phyloP scores from a whole-genome alignment of 1,140 invertebrate species.

The Drosophila malerkotliana region DNA sequence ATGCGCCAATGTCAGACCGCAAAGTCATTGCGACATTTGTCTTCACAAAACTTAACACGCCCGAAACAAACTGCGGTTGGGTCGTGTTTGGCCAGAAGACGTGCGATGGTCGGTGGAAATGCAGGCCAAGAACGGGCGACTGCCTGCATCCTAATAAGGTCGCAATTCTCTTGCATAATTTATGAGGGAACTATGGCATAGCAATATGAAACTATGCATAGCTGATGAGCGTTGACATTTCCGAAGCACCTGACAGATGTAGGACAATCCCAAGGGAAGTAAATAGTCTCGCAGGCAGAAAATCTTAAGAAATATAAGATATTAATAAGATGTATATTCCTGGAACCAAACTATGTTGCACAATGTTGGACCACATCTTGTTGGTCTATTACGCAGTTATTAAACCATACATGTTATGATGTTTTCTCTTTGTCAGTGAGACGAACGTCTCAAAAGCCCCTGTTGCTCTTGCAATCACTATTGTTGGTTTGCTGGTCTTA shows the following conservation, averaged over 20 bases:
- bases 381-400: not conserved
- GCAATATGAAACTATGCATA: slow-evolving; percentile 51
- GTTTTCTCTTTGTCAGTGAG: not conserved
- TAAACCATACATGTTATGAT: not conserved
- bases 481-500: slow-evolving; percentile 45
- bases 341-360: not conserved
- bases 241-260: slow-evolving; percentile 26
- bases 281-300: not conserved
- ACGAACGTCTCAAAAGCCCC: slow-evolving; percentile 34
- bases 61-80: slow-evolving; percentile 10
- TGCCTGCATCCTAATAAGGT: slow-evolving; percentile 36
- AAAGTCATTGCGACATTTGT: slow-evolving; percentile 42
- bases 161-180: slow-evolving; percentile 53
- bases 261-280: slow-evolving; percentile 23
- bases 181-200: slow-evolving; percentile 30
- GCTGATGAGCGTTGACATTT: slow-evolving; percentile 50
- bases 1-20: slow-evolving; percentile 41
- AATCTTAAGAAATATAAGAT: not conserved
- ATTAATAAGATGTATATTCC: not conserved
- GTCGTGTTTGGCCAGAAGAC: not conserved
- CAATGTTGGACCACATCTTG: not conserved
- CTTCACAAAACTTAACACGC: slow-evolving; percentile 4
- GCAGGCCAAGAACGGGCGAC: slow-evolving; percentile 9
- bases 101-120: not conserved
- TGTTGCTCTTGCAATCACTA: slow-evolving; percentile 33